Evolutionary conservation across 35 echinoderm and acorn worm species (phyloP).

Genomic region (Ptychodera flava): DNA sequence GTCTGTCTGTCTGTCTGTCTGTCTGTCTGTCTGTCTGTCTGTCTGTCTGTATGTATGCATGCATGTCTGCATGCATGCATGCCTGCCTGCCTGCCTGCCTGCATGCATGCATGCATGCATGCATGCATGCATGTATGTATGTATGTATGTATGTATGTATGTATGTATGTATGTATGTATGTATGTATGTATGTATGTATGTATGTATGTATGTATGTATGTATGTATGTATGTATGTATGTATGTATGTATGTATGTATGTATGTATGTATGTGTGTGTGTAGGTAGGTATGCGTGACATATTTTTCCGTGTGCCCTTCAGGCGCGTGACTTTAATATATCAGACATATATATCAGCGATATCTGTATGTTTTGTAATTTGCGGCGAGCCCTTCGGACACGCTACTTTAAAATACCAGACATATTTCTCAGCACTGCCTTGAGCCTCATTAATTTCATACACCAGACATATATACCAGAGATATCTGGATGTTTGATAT

Average conservation of each 20-base stretch:
- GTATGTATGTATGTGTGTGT: not conserved
- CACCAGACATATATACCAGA: too few species aligned
- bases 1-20: not conserved
- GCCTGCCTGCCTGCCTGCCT: not conserved
- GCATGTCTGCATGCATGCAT: not conserved
- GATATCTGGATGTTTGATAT: too few species aligned
- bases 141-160: conserved; percentile 2
- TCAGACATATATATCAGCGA: too few species aligned
- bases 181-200: conserved; percentile 2
- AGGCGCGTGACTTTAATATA: too few species aligned
- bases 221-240: conserved; percentile 2
- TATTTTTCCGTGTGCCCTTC: too few species aligned
- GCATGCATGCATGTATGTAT: not conserved
- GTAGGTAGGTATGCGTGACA: not conserved
- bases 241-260: conserved; percentile 2
- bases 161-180: not conserved
- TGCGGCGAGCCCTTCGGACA: too few species aligned
- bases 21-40: not conserved
- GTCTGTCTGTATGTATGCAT: not conserved
- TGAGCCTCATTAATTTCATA: too few species aligned
- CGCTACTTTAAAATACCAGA: too few species aligned
- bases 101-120: not conserved
- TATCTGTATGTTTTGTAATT: too few species aligned
- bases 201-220: not conserved
- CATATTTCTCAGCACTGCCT: too few species aligned